Conservation (phyloP, 2,888 invertebrate genomes). For the Cabera pusaria region DNA sequence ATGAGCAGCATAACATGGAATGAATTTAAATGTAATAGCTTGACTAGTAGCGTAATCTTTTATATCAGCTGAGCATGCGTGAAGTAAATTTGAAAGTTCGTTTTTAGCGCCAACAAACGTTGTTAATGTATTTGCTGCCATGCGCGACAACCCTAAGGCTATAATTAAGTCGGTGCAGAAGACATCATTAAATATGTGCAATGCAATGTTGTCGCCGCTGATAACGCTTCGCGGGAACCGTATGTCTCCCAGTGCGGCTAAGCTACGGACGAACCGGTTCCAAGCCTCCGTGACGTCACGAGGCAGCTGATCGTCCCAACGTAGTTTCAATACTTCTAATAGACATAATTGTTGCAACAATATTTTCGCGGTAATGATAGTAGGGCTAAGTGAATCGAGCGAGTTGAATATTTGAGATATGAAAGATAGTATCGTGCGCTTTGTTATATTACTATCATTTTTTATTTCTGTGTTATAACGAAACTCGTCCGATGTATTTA, state of each 20-base stretch:
- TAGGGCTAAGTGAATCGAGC: slow-evolving; percentile 14
- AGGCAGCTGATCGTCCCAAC: slow-evolving; percentile 18
- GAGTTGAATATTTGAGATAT: slow-evolving; percentile 24
- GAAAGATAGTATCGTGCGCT: slow-evolving; percentile 21
- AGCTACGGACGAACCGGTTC: no score
- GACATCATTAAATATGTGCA: slow-evolving; percentile 14
- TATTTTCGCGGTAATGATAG: slow-evolving; percentile 16
- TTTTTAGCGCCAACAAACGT: slow-evolving; percentile 31
- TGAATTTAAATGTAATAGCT: slow-evolving; percentile 19
- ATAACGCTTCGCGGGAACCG: slow-evolving; percentile 9
- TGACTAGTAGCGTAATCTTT: slow-evolving; percentile 10
- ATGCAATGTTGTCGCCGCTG: neutral
- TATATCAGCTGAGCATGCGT: slow-evolving; percentile 1
- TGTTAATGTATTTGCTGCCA: slow-evolving; percentile 29
- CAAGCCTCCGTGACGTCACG: neutral
- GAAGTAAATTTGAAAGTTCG: slow-evolving; percentile 18
- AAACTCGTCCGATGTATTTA: slow-evolving; percentile 11
- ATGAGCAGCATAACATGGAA: slow-evolving; percentile 21
- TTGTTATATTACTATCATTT: slow-evolving; percentile 5
- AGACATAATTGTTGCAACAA: slow-evolving; percentile 19
- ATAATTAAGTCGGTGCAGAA: slow-evolving; percentile 36
- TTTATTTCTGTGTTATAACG: slow-evolving; percentile 15
- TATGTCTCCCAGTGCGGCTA: neutral
- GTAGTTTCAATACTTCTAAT: no score
- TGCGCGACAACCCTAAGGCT: slow-evolving; percentile 31